phyloP scores from a whole-genome alignment of 2,888 invertebrate genomes.

The Lypha dubia region DNA sequence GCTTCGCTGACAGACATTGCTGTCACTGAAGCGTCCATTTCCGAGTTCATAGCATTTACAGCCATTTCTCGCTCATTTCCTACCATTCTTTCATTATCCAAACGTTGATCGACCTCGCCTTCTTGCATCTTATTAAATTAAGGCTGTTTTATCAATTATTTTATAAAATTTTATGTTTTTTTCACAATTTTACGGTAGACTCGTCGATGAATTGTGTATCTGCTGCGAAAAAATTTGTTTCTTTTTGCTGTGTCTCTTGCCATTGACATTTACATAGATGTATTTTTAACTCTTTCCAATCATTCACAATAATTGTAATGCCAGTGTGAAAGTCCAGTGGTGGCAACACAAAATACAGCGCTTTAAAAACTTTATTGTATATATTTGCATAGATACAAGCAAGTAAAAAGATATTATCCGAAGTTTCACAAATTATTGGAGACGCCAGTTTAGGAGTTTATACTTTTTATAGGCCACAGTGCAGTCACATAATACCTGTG shows the following conservation, averaged over 20 bases:
- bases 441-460: too few species aligned
- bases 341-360: too few species aligned
- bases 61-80: conserved; percentile 73
- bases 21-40: conserved; percentile 73
- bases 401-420: too few species aligned
- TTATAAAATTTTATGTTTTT: conserved; percentile 47
- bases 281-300: conserved; percentile 7
- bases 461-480: too few species aligned
- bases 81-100: conserved; percentile 74
- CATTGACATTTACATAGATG: conserved; percentile 59
- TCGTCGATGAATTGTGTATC: conserved; percentile 70
- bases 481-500: too few species aligned
- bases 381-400: too few species aligned
- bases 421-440: too few species aligned
- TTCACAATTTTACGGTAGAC: conserved; percentile 54
- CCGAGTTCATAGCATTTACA: conserved; percentile 64
- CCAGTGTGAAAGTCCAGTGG: neutral
- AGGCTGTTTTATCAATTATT: conserved; percentile 43
- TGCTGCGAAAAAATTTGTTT: conserved; percentile 67
- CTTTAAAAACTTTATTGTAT: too few species aligned
- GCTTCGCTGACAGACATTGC: conserved; percentile 63
- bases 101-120: conserved; percentile 72
- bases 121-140: conserved; percentile 77
- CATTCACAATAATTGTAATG: conserved; percentile 41
- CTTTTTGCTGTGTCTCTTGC: conserved; percentile 52